These are phyloP conservation scores for Patella depressa DNA, from an alignment of 2,888 invertebrate genomes.

Conservation along the genomic window DNA sequence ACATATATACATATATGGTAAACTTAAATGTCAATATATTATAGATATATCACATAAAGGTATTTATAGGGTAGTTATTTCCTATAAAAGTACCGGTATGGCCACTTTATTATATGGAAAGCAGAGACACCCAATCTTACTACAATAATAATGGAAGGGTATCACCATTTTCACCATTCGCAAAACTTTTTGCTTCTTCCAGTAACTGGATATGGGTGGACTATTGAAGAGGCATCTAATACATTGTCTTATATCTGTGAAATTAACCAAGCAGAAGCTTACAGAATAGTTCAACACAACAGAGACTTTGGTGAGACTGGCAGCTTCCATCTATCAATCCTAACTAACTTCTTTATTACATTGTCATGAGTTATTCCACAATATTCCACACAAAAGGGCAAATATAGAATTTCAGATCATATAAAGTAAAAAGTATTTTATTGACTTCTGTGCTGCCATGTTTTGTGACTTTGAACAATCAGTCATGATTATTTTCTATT, in stretches of 20 bases:
- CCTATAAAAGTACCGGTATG: too few species aligned
- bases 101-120: too few species aligned
- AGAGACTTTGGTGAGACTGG: conserved; percentile 55
- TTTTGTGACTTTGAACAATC: too few species aligned
- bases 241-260: conserved; percentile 60
- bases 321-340: not conserved
- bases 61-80: too few species aligned
- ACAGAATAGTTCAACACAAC: conserved; percentile 46
- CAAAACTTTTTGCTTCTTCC: not conserved
- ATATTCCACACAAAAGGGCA: not conserved
- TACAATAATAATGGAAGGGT: too few species aligned
- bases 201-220: conserved; percentile 56
- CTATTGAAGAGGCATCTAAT: conserved; percentile 32
- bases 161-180: too few species aligned
- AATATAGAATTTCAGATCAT: too few species aligned
- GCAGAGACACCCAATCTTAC: too few species aligned
- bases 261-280: conserved; percentile 51
- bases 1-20: too few species aligned
- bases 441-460: conserved; percentile 15
- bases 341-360: conserved; percentile 6
- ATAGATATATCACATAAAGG: too few species aligned
- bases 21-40: too few species aligned
- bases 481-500: too few species aligned
- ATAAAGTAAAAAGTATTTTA: not conserved
- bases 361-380: not conserved